Evolutionary conservation across 2,888 invertebrate genomes (phyloP), one percentile per base, ranked within the genome.

Genomic region (Hemistola chrysoprasaria): DNA sequence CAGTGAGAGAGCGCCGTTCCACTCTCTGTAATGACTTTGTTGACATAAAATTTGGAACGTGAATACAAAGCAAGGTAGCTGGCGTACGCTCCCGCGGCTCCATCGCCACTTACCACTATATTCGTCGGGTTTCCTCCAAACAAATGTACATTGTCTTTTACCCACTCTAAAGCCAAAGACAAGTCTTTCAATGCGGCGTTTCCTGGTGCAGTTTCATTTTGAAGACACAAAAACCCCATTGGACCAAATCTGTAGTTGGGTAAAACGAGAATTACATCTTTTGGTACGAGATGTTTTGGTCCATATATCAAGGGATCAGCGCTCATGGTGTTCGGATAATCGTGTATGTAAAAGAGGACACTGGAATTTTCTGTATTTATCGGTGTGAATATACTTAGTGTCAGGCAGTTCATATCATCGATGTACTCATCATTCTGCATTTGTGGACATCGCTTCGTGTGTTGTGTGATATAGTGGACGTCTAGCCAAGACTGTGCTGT

Each of bases 121-220:
- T 79, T 79, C 0, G 58, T 44, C 7, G 78, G 60, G 47, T 86
- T 65, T 2, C 87, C 86, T 8, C 85, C 85, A 49, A 87, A 86
- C 1, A 33, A 29, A 35, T 55, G 50, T 21, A 85, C 80, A 36
- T 86, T 85, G 2, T 67, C 47, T 25, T 55, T 62, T 1, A 71
- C 62, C 86, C 86, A 86, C n/a, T 63, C 58, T 9, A 87, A 56
- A 8, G 84, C 86, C 28, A 78, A 48, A 7, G 73, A 58, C 22
- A 85, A 56, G 42, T 86, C 86, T 59, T 82, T 86, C 23, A 86
- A 55, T 1, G 69, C 87, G 1, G 81, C 81, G 37, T 87, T 87
- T 6, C 86, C 86, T n/a, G 74, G 79, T 6, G 71, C 78, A 0
- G 65, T 66, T 22, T 62, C 63, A 26, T 80, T 78, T 40, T 62